A percentile compares a stretch with the other conserved stretches of the same genome.
Conservation (phyloP, 2,113 vertebrate genomes). For the Sarotherodon lohbergeri region DNA sequence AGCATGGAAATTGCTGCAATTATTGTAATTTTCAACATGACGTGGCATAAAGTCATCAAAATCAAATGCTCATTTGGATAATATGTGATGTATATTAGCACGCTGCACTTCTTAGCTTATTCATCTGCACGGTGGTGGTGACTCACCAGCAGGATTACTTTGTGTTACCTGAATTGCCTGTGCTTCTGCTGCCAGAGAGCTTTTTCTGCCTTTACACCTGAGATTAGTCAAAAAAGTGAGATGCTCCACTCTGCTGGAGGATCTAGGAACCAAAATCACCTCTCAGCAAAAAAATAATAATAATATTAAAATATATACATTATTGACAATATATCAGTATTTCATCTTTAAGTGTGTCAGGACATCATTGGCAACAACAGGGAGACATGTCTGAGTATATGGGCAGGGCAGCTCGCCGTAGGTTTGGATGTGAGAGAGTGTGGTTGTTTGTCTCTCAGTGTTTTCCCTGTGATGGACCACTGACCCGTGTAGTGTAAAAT, state of each 20-base stretch:
- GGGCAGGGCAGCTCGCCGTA: not conserved
- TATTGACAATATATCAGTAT: not conserved
- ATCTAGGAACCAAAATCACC: not conserved
- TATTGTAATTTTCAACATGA: not conserved
- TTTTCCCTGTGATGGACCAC: not conserved
- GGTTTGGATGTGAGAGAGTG: not conserved
- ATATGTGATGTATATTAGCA: not conserved
- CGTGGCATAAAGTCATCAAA: not conserved
- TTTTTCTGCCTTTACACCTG: not conserved
- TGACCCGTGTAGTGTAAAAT: not conserved
- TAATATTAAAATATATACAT: not conserved
- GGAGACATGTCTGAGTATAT: not conserved
- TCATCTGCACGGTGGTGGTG: not conserved
- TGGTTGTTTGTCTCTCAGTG: not conserved
- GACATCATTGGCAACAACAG: not conserved
- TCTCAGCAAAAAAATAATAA: not conserved
- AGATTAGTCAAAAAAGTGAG: not conserved
- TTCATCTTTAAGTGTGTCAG: not conserved
- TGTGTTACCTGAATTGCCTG: not conserved
- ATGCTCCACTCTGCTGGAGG: conserved; percentile 20
- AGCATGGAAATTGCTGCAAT: not conserved
- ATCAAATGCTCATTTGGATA: not conserved
- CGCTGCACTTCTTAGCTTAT: not conserved
- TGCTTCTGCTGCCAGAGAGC: not conserved
- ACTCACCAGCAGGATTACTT: conserved; percentile 21